Evolutionary conservation across 2,888 invertebrate genomes (phyloP), one percentile per base, ranked within the genome.

Genomic region (Mythimna vitellina): DNA sequence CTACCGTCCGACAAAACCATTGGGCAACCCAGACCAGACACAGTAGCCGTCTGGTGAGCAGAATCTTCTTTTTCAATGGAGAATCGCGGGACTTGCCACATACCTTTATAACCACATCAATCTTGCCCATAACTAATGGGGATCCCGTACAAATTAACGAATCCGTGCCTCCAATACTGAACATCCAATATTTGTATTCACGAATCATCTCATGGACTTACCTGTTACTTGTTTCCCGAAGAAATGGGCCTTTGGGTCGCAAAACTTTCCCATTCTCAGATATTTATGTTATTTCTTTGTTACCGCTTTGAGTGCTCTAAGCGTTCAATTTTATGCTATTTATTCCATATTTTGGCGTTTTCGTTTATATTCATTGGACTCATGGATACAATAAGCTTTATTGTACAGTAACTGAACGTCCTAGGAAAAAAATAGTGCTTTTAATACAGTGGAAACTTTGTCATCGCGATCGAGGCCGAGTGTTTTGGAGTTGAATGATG

Each of bases 191-290:
- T 73, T 79, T 65, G 62, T 80, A 81, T 86, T 78, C 73, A 71
- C 61, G 46, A 42, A 58, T 65, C 74, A 69, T 56, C 62, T 46
- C 77, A 69, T 70, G 61, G 62, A 75, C 62, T 78, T 82, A 86
- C 85, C 85, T 80, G 83, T 77, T 86, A 79, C 83, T 81, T 82
- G 83, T 85, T 85, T 71, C 64, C 62, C 56, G 67, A 77, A 78
- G 71, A 68, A 77, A 64, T 60, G 58, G 54, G 63, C 64, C 74
- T 67, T 57, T 22, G 69, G 58, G 38, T 17, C 38, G 68, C 32
- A 76, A 76, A 85, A 86, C 72, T 84, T 82, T 78, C 35, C 70
- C 53, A 73, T 78, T 82, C 73, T 65, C 56, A 29, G 61, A 74
- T 76, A 78, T 84, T 84, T 74, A 67, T 56, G 71, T 57, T 68